Evolutionary conservation across 2,797 vertebrate species (phyloP).

Genomic region (Lophius americanus): DNA sequence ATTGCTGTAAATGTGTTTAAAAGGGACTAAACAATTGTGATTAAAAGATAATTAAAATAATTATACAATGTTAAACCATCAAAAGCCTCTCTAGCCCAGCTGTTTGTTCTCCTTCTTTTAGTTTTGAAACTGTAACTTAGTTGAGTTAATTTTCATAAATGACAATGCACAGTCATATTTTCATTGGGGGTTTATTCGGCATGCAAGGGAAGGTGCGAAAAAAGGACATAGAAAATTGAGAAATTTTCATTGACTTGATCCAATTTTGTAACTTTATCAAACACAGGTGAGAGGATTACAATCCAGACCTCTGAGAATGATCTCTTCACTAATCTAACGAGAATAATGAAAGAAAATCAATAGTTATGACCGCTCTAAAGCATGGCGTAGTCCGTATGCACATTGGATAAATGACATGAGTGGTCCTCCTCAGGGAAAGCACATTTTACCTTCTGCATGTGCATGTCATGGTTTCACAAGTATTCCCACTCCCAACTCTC

Average conservation of each 20-base stretch:
- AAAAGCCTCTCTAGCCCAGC: slow-evolving; percentile 13
- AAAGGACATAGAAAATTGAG: too few species aligned
- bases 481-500: slow-evolving; percentile 22
- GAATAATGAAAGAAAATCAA: not conserved
- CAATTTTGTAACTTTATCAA: not conserved
- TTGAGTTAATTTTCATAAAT: too few species aligned
- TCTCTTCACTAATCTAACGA: not conserved
- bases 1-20: too few species aligned
- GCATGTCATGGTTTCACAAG: slow-evolving; percentile 32
- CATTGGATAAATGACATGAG: slow-evolving; percentile 6
- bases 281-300: not conserved
- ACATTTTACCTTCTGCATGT: slow-evolving; percentile 23
- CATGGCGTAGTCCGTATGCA: not conserved
- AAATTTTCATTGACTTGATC: not conserved
- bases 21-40: too few species aligned
- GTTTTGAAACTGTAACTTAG: slow-evolving; percentile 27
- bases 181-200: too few species aligned
- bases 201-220: not conserved
- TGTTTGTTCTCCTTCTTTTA: slow-evolving; percentile 14
- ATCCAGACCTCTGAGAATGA: not conserved
- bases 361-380: not conserved
- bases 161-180: too few species aligned
- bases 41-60: too few species aligned
- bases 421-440: slow-evolving; percentile 6
- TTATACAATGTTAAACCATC: slow-evolving; percentile 32